Base-by-base conservation (phyloP, 1,140 invertebrate genomes). In the Paramacrobiotus metropolitanus region DNA sequence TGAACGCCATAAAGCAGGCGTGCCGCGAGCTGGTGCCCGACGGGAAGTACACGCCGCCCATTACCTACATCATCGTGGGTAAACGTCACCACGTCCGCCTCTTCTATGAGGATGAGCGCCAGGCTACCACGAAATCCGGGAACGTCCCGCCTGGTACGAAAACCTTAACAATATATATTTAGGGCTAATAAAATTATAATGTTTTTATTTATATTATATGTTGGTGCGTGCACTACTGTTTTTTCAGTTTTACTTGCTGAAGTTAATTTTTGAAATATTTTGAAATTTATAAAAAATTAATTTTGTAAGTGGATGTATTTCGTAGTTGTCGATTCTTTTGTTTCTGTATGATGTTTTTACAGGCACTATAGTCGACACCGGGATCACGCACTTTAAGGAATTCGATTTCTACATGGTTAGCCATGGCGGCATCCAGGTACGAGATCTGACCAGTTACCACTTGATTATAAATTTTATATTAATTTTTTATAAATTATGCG, bases 61-160 rank as follows among this genome's bases (percentile, higher is more conserved):
- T 92, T 28, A 83, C 85, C 28, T 89, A 87, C 67, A 68, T 92
- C 1, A 82, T 92, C 2, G 87, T 92, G 1, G 87, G 92, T 67
- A 93, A 93, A 72, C 77, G 88, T 2, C 89, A 93, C 75, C 87
- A 91, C 65, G 85, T 86, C 1, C 76, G 83, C 44, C 74, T 86
- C 40, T 85, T 85, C 65, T 80, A 82, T 4, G 60, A 66, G 60
- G 64, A 71, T 59, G 45, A 45, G 44, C 9, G 48, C 20, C 62
- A 68, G 30, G 64, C 61, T 9, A 60, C 62, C 9, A 72, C 71
- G n/a, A 65, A 67, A 62, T 65, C 66, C 61, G 68, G 68, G 2
- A 89, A 89, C 68, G 85, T 91, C 0, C 80, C 80, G 34, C 82
- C 86, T 1, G 88, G 88, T 4, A 89, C 86, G 0, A n/a, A n/a